A percentile compares a stretch with the other conserved stretches of the same genome.
Conservation (phyloP, 2,797 vertebrate genomes). For the Epinephelus malabaricus region DNA sequence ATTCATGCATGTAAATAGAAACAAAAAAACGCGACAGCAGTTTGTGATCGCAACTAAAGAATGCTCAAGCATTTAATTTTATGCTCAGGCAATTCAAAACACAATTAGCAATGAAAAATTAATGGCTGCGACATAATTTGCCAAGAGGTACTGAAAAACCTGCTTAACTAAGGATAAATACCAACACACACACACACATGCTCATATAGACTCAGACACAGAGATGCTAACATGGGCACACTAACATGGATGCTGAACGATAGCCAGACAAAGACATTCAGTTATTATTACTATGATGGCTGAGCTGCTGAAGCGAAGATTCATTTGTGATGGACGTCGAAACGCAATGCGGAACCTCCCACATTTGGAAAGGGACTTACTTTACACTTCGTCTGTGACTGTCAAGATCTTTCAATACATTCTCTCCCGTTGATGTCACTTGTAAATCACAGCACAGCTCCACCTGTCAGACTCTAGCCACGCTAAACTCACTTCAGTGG, state of each 20-base stretch:
- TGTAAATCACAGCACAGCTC: background rate
- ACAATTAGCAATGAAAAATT: constrained; percentile 34
- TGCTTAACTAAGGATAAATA: constrained; percentile 41
- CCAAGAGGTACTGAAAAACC: constrained; percentile 35
- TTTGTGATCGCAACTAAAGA: constrained; percentile 16
- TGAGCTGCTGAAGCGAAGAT: constrained; percentile 19
- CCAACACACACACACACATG: background rate
- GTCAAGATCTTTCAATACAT: background rate
- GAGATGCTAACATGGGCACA: background rate
- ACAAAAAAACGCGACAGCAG: constrained; percentile 3
- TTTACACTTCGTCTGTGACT: constrained; percentile 8
- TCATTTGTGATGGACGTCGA: constrained; percentile 19
- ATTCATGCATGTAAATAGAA: constrained; percentile 31
- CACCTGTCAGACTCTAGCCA: background rate
- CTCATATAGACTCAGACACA: background rate
- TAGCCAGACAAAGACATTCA: constrained; percentile 12
- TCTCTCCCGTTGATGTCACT: background rate
- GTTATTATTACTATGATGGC: constrained; percentile 26
- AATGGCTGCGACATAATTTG: constrained; percentile 16
- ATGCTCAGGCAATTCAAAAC: constrained; percentile 26
- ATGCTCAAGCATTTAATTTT: constrained; percentile 30
- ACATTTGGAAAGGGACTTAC: constrained; percentile 10
- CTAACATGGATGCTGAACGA: constrained; percentile 7
- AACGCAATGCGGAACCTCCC: background rate
- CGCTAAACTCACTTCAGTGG: background rate